phyloP scores from a whole-genome alignment of 2,888 invertebrate genomes.

The Pyrochroa serraticornis region DNA sequence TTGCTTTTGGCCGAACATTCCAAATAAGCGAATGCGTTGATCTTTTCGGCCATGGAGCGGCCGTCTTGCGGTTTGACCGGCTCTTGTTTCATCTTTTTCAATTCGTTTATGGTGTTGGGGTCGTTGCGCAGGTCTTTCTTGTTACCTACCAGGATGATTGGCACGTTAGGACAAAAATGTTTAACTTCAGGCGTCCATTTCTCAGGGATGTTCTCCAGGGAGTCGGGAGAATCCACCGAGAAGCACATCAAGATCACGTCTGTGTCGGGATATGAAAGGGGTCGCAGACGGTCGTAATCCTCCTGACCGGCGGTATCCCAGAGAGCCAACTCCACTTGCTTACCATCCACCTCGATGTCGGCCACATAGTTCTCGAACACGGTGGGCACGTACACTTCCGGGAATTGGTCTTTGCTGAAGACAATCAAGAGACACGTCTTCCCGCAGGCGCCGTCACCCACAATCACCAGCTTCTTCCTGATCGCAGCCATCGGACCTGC shows the following conservation, averaged over 20 bases:
- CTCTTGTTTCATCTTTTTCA: conserved; percentile 98
- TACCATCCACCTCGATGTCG: conserved; percentile 96
- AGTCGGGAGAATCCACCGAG: conserved; percentile 98
- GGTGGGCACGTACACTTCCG: conserved; percentile 99
- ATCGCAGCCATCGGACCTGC: conserved; percentile 51
- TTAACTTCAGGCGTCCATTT: conserved; percentile 99
- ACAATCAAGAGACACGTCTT: conserved; percentile 99
- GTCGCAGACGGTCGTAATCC: conserved; percentile 95
- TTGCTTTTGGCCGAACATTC: conserved; percentile 99
- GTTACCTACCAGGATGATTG: conserved; percentile 98
- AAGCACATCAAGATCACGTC: conserved; percentile 99
- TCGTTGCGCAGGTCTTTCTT: conserved; percentile 97
- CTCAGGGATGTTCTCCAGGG: conserved; percentile 98
- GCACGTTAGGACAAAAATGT: conserved; percentile 99
- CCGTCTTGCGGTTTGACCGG: conserved; percentile 98
- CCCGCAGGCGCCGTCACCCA: conserved; percentile 99
- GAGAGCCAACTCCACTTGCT: conserved; percentile 86
- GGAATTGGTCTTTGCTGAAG: conserved; percentile 99
- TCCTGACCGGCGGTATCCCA: conserved; percentile 99
- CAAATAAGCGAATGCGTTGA: conserved; percentile 96
- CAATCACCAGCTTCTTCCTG: conserved; percentile 96
- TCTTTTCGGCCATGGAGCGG: conserved; percentile 97
- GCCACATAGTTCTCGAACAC: conserved; percentile 99
- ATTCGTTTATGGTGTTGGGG: conserved; percentile 90
- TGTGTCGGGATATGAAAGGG: conserved; percentile 96